A percentile compares a stretch with the other conserved stretches of the same genome.
Conservation (phyloP, 1,140 invertebrate genomes). For the Atopsyche davidsoni region DNA sequence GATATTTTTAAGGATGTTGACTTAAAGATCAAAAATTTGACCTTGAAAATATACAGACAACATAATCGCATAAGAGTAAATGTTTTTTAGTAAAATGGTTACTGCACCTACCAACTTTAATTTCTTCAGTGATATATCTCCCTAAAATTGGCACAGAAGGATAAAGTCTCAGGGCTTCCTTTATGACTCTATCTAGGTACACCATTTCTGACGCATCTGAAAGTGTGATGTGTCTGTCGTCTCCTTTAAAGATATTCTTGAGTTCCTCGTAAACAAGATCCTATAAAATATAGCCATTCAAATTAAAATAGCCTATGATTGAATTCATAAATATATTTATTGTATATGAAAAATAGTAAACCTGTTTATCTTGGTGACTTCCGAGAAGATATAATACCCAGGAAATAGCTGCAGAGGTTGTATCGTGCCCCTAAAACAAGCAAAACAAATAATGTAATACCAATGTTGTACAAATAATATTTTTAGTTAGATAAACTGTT, state of each 20-base stretch:
- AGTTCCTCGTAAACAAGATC: conserved; percentile 25
- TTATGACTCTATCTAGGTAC: conserved; percentile 66
- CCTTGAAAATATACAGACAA: not conserved
- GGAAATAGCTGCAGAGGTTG: conserved; percentile 53
- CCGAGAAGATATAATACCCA: conserved; percentile 56
- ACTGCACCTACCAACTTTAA: conserved; percentile 26
- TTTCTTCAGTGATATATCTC: conserved; percentile 19
- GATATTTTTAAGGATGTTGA: not conserved
- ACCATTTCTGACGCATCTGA: conserved; percentile 55
- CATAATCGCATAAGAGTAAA: conserved; percentile 1
- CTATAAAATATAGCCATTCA: conserved; percentile 14
- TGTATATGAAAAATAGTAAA: conserved; percentile 31
- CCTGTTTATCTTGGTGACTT: conserved; percentile 53
- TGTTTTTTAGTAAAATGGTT: conserved; percentile 27
- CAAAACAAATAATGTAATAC: conserved; percentile 19
- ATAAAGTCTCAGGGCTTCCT: conserved; percentile 62
- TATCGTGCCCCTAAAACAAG: conserved; percentile 65
- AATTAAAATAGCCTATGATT: conserved; percentile 3
- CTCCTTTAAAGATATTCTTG: conserved; percentile 24
- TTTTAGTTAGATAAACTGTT: too few relatives aligned
- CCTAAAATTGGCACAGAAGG: conserved; percentile 50
- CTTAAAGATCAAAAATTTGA: not conserved
- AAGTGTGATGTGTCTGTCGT: conserved; percentile 34
- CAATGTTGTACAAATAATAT: not conserved
- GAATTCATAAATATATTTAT: conserved; percentile 11